Base-by-base conservation (phyloP, 2,797 vertebrate species). In the Gorsachius magnificus region DNA sequence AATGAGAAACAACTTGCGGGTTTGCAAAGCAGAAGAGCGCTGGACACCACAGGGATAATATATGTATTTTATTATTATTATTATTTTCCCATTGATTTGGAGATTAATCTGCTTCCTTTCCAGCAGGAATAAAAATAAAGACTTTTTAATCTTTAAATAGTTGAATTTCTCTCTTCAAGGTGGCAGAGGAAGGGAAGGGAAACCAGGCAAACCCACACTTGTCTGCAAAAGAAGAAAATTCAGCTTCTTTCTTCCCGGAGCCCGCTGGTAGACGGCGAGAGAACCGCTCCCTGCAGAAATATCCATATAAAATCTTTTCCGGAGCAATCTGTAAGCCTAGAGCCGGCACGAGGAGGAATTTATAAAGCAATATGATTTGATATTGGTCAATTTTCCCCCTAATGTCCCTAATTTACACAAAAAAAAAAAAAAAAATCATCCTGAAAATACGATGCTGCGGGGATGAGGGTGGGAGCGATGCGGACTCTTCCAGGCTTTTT, bases 41-140 rank as follows among this genome's bases (percentile, higher is more conserved):
- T 35, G 38, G 24, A 15, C 58, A 36, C 8, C 3, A 0, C 7
- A 10, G 45, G 31, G 22, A 38, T 3, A 63, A 38, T 3, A 3
- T 20, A 10, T 5, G 24, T 61, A 9, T 50, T 22, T 45, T 45
- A 43, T 36, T 38, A 45, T 45, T 45, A 19, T 45, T 45, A 18
- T 45, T 70, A n/a, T 16, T 50, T 31, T 10, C 13, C 16, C 19
- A 1, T 21, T 45, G 21, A 10, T 3, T 56, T 16, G 15, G 54
- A 19, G 13, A 22, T 19, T 8, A 74, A 36, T 54, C 16, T 9
- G 14, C 51, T 64, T 70, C 38, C 15, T 33, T 46, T 68, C 68
- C 60, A 29, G 2, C 5, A 5, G 43, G 36, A 63, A 51, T 28
- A 11, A 38, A 70, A 85, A 36, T 24, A 26, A 38, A 57, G 38